Percentiles rank a stretch among this genome's conserved stretches.
These are phyloP conservation scores for Chymomyza amoena DNA, from an alignment of 2,888 invertebrate species.

Conservation along the genomic window DNA sequence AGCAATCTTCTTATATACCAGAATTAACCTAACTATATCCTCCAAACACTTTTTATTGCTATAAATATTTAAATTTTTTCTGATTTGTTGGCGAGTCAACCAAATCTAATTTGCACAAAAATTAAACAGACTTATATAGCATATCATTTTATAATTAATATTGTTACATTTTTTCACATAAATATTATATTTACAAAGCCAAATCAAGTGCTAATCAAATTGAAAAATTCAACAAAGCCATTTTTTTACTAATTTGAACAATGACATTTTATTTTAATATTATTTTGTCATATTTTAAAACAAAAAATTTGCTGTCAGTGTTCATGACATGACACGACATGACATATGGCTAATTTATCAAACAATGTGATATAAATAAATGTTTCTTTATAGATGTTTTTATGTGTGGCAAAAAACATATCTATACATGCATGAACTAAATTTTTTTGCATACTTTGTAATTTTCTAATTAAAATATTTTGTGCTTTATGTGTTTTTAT, in stretches of 20 bases:
- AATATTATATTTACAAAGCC: neutral
- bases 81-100: too few species aligned
- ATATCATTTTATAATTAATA: neutral
- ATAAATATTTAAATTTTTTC: too few species aligned
- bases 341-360: constrained; percentile 49
- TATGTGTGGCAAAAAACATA: neutral
- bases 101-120: too few species aligned
- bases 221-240: neutral
- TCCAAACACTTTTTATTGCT: too few species aligned
- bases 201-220: neutral
- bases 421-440: neutral
- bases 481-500: neutral
- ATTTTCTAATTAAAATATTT: constrained; percentile 62
- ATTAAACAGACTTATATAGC: too few species aligned
- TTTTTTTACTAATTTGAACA: neutral
- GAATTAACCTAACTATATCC: too few species aligned
- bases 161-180: neutral
- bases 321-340: constrained; percentile 35
- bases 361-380: constrained; percentile 44
- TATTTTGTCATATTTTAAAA: neutral
- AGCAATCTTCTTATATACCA: too few species aligned
- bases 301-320: constrained; percentile 17
- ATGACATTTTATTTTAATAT: constrained; percentile 19
- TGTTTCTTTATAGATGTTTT: neutral
- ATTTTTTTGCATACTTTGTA: constrained; percentile 16